phyloP scores from a whole-genome alignment of 2,113 vertebrate genomes.

The Datnioides undecimradiatus region DNA sequence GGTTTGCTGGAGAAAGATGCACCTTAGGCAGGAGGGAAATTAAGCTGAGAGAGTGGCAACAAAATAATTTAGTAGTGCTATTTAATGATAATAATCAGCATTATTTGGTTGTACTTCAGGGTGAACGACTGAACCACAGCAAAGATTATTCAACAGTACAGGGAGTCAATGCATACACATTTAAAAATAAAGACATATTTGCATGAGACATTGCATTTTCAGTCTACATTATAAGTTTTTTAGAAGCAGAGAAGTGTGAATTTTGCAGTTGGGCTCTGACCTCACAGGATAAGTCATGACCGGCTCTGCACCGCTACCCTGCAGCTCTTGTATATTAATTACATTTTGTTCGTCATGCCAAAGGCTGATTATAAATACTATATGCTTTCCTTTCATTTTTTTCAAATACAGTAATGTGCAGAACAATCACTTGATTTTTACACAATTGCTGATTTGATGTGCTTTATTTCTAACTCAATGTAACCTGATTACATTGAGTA shows the following conservation, averaged over 20 bases:
- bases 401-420: background rate
- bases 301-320: background rate
- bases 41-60: slow-evolving; percentile 16
- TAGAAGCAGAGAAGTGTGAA: background rate
- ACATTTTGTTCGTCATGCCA: slow-evolving; percentile 1
- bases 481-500: background rate
- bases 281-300: background rate
- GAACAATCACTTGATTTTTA: slow-evolving; percentile 18
- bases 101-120: slow-evolving; percentile 28
- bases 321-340: slow-evolving; percentile 10
- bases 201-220: background rate
- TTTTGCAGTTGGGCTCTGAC: background rate
- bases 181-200: slow-evolving; percentile 1
- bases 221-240: background rate
- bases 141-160: slow-evolving; percentile 14
- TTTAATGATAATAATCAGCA: slow-evolving; percentile 44
- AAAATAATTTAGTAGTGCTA: slow-evolving; percentile 20
- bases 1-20: slow-evolving; percentile 13
- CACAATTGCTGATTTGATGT: slow-evolving; percentile 1
- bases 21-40: slow-evolving; percentile 2
- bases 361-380: background rate
- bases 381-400: slow-evolving; percentile 22
- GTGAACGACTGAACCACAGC: slow-evolving; percentile 10
- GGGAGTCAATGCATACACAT: slow-evolving; percentile 1
- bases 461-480: slow-evolving; percentile 20